Base-by-base conservation (phyloP, 2,888 invertebrate species). In the Caenorhabditis japonica region DNA sequence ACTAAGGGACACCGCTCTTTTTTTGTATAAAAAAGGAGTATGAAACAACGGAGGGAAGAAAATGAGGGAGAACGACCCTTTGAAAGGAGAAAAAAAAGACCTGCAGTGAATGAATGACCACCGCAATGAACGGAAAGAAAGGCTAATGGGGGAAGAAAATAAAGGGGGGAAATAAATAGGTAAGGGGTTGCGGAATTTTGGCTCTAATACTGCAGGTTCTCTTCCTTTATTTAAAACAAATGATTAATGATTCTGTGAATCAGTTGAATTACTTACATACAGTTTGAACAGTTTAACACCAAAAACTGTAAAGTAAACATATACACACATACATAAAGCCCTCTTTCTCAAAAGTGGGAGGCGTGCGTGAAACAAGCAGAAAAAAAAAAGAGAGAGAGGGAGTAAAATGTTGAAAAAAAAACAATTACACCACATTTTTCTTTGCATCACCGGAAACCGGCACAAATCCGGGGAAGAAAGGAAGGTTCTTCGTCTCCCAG, bases 371-470 rank as follows among this genome's bases (percentile, higher is more conserved):
- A 19, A 17, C 43, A 52, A 52, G 46, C 34, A 44, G 25, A 33
- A 61, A 44, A 27, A 33, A 41, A 61, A 27, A 36, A 46, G 19
- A 52, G 4, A 39, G 21, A 43, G 47, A 21, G 30, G 43, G 19
- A 36, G 56, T 17, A 30, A 25, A 44, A 49, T 4, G 34, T 10
- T 17, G 55, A 30, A 36, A 34, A 53, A 68, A 68, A 68, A 59
- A 68, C 68, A 59, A 59, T 59, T 62, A 62, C 62, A 62, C 62
- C 62, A 53, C 64, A 64, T 64, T 56, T 49, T 64, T 56, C 53
- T 56, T 43, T 64, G 55, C 55, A 64, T 64, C 64, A 64, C 64
- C 64, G 64, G 64, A 64, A 64, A 56, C 56, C 64, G 49, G 56
- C 64, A 64, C 64, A 34, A 64, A 56, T 64, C 56, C 59, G 53